phyloP scores from a whole-genome alignment of 1,140 invertebrate genomes.

The Mya arenaria region DNA sequence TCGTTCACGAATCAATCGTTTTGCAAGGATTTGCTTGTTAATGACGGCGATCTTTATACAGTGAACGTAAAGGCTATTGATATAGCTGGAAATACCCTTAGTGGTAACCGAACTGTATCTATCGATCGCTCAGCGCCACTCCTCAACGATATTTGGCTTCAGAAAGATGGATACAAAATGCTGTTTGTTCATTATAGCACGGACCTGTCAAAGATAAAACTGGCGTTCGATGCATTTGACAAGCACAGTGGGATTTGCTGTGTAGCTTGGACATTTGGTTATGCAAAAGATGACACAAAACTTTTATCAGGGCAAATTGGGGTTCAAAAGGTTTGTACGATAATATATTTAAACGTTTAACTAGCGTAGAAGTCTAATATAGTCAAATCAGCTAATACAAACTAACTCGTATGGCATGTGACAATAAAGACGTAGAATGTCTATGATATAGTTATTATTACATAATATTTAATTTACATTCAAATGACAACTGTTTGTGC shows the following conservation, averaged over 20 bases:
- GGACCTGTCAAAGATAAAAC: constrained; percentile 62
- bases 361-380: too few relatives aligned
- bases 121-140: constrained; percentile 57
- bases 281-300: too few relatives aligned
- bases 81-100: constrained; percentile 40
- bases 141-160: constrained; percentile 46
- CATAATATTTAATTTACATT: too few relatives aligned
- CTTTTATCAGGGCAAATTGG: too few relatives aligned
- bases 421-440: too few relatives aligned
- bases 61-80: constrained; percentile 54
- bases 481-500: too few relatives aligned
- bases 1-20: constrained; percentile 24
- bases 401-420: too few relatives aligned
- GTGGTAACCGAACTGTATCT: constrained; percentile 44
- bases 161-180: constrained; percentile 39
- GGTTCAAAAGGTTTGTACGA: too few relatives aligned
- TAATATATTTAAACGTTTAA: too few relatives aligned
- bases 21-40: not conserved
- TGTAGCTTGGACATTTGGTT: constrained; percentile 45
- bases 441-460: too few relatives aligned
- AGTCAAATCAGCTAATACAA: too few relatives aligned
- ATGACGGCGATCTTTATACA: constrained; percentile 60
- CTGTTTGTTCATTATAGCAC: constrained; percentile 58
- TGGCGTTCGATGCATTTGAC: constrained; percentile 63
- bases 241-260: constrained; percentile 62